Evolutionary conservation across 2,888 invertebrate genomes (phyloP), one percentile per base, ranked within the genome.

Genomic region (Oxystoma pomonae): DNA sequence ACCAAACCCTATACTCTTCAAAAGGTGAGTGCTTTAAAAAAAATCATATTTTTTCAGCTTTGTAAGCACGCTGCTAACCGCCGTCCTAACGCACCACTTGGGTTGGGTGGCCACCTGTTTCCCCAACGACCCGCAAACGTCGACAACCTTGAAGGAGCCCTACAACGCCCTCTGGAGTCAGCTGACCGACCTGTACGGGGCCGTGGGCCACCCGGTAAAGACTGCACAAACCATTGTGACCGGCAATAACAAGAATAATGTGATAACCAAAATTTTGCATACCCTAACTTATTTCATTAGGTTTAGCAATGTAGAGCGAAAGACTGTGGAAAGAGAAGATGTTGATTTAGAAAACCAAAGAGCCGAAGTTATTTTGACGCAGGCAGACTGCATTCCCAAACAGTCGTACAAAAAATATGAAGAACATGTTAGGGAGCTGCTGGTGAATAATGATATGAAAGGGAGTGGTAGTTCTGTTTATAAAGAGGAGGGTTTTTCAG

Each of bases 131-230:
- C 79, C 81, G 67, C 75, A 79, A 62, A 82, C 83, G 9, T 82
- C 86, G 78, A 73, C 87, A 65, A 85, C 84, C 69, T 83, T 84
- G 65, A 86, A 87, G 75, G 66, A 69, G 16, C 90, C 93, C 0
- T 94, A 93, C 79, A 96, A 95, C 81, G 93, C 94, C 0, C 79
- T 95, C 0, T 94, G 95, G 95, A 92, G 92, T 0, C 96, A 96
- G 74, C 83, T 96, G 67, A 87, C 89, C 35, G 94, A 96, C 76
- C 81, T 96, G 20, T 91, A 90, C 76, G 96, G 94, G n/a, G 90
- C 90, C 59, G 85, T 92, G 55, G 94, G 92, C 1, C 86, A 85
- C 77, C 93, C 94, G 0, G 84, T 89, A 0, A 87, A 89, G 76
- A 82, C 91, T 50, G 87, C 92, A 0, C 87, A 90, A 67, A 95